A percentile compares a stretch with the other conserved stretches of the same genome.
phyloP scores from a whole-genome alignment of 2,888 invertebrate species.

The Diadegma fenestrale region DNA sequence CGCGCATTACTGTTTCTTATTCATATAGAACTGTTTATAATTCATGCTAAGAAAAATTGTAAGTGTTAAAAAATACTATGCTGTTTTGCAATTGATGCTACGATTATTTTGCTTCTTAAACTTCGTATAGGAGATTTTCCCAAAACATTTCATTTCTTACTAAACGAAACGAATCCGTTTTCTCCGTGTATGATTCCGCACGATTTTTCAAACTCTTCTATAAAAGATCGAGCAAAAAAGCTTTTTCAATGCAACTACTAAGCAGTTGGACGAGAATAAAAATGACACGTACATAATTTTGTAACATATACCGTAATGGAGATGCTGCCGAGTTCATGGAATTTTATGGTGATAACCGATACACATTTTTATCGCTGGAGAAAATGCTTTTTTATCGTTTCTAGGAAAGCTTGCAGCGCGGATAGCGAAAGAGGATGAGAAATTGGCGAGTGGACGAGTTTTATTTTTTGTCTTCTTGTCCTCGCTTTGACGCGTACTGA shows the following conservation, averaged over 20 bases:
- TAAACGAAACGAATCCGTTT: no score
- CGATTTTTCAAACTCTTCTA: background rate
- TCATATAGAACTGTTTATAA: no score
- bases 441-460: conserved; percentile 27
- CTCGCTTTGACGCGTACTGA: conserved; percentile 53
- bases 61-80: no score
- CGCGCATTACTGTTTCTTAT: no score
- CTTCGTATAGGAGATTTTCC: no score
- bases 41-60: no score
- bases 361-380: conserved; percentile 39
- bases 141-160: no score
- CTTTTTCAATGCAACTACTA: background rate
- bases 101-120: no score
- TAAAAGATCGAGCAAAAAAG: background rate
- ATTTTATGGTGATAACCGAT: conserved; percentile 48
- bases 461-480: conserved; percentile 43
- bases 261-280: background rate
- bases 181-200: no score
- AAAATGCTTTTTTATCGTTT: conserved; percentile 57
- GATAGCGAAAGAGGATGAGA: conserved; percentile 12
- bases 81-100: no score
- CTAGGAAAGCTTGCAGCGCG: conserved; percentile 17
- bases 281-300: background rate
- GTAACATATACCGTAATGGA: background rate
- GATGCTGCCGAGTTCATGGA: conserved; percentile 30